These are phyloP conservation scores for Cheilinus undulatus DNA, from an alignment of 2,113 vertebrate species.

Conservation along the genomic window DNA sequence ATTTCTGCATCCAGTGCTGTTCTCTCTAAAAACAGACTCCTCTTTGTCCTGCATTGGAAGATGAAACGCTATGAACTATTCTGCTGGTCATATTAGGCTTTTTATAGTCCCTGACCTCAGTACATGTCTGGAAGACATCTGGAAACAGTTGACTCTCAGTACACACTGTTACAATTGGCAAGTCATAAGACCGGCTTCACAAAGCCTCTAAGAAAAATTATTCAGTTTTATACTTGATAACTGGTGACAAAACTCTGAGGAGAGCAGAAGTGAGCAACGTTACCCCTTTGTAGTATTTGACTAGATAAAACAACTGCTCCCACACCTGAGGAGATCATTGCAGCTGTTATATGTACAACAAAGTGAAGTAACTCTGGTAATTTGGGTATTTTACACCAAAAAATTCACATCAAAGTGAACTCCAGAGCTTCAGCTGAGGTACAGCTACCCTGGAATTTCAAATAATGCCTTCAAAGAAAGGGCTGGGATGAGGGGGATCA, in stretches of 20 bases:
- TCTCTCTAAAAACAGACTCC: neutral
- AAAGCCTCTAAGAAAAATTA: constrained; percentile 41
- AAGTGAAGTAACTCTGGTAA: no score
- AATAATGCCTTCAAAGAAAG: no score
- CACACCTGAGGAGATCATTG: no score
- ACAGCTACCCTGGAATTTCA: no score
- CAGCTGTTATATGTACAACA: no score
- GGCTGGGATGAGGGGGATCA: no score
- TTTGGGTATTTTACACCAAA: no score
- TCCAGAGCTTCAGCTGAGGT: no score
- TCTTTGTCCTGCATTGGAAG: constrained; percentile 11
- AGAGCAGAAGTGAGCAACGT: neutral
- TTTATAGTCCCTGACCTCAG: constrained; percentile 67
- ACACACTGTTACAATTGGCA: constrained; percentile 35
- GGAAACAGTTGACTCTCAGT: constrained; percentile 59
- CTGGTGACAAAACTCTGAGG: neutral
- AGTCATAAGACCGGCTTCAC: constrained; percentile 76
- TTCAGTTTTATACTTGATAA: constrained; percentile 16
- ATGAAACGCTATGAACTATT: constrained; percentile 23
- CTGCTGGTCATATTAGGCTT: constrained; percentile 24
- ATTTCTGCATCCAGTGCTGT: constrained; percentile 1
- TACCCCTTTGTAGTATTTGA: neutral
- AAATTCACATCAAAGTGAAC: no score
- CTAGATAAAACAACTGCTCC: neutral
- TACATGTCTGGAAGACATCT: constrained; percentile 58